Base-by-base conservation (phyloP, 2,797 vertebrate genomes). In the Chaetophractus vellerosus region DNA sequence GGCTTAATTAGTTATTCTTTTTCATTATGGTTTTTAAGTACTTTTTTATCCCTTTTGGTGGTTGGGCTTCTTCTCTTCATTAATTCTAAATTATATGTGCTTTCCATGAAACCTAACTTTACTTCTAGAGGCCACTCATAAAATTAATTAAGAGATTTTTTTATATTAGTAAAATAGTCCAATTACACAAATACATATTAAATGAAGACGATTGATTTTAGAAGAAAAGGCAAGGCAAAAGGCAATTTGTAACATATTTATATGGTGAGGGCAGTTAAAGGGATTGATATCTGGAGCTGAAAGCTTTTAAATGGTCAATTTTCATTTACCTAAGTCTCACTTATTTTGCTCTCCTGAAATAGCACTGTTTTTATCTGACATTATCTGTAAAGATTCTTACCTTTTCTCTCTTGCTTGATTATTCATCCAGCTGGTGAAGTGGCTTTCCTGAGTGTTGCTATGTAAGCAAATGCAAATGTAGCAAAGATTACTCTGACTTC, bases 91-190 rank as follows among this genome's bases (percentile, higher is more conserved):
- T 59, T 57, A 33, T 18, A 50, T 2, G 69, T 64, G 6, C 38
- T 84, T 92, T 92, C 45, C n/a, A 76, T 36, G 23, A 95, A 75
- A 74, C n/a, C 10, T 33, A 87, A 80, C 26, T 63, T 84, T 93
- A 72, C 26, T 95, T 90, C 59, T 64, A 80, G 36, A 74, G 31
- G 21, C 19, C 26, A 92, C 10, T 94, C 68, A 94, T 88, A 63
- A 80, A 85, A 90, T 95, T 91, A 91, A 89, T 57, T 88, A 64
- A 93, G 23, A 31, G 28, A 36, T 82, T 36, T 78, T 78, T 50
- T 79, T 59, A 69, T 36, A 55, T 87, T 26, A 55, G 38, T 68
- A 41, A 91, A 80, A 33, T 76, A 74, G 80, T 57, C 33, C 28
- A 84, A 74, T 93, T 84, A 68, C 16, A 68, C 2, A 83, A 18